phyloP scores from a whole-genome alignment of 53 echinoderm and acorn worm species.

The Paelopatides confundens region DNA sequence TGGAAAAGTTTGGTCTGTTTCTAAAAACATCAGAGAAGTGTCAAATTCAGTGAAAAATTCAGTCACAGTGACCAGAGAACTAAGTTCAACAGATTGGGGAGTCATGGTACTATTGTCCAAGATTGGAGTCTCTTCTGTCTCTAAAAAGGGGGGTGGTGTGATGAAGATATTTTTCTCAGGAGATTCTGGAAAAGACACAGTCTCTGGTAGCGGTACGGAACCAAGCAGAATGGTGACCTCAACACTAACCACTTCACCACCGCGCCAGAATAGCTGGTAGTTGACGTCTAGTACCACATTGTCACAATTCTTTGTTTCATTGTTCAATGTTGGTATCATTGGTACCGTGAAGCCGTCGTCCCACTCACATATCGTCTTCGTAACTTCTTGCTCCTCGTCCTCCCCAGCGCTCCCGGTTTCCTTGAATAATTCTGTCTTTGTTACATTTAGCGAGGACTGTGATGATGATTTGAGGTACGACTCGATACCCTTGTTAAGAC shows the following conservation, averaged over 20 bases:
- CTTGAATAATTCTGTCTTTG: conserved; percentile 54
- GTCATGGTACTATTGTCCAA: not conserved
- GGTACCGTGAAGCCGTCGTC: conserved; percentile 94
- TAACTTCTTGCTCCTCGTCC: not conserved
- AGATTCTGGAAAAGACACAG: not conserved
- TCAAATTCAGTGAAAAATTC: conserved; percentile 19
- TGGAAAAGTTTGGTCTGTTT: not conserved
- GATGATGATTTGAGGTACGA: conserved; percentile 38
- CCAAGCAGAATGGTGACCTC: conserved; percentile 73
- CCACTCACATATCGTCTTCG: conserved; percentile 75
- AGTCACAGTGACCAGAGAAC: not conserved
- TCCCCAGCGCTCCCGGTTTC: not conserved
- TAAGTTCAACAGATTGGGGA: not conserved
- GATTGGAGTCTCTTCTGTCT: not conserved
- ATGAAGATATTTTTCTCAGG: conserved; percentile 58
- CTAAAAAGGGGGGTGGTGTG: conserved; percentile 57
- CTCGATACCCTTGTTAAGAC: conserved; percentile 67
- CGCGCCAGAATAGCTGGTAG: conserved; percentile 90
- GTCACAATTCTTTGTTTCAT: conserved; percentile 70
- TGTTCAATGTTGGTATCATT: conserved; percentile 67
- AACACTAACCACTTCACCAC: conserved; percentile 69
- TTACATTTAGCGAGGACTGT: conserved; percentile 19
- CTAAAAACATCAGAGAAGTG: not conserved
- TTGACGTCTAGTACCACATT: conserved; percentile 78
- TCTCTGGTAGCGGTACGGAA: conserved; percentile 36